Conservation (phyloP, 1,140 invertebrate species). For the Tenebrio molitor region DNA sequence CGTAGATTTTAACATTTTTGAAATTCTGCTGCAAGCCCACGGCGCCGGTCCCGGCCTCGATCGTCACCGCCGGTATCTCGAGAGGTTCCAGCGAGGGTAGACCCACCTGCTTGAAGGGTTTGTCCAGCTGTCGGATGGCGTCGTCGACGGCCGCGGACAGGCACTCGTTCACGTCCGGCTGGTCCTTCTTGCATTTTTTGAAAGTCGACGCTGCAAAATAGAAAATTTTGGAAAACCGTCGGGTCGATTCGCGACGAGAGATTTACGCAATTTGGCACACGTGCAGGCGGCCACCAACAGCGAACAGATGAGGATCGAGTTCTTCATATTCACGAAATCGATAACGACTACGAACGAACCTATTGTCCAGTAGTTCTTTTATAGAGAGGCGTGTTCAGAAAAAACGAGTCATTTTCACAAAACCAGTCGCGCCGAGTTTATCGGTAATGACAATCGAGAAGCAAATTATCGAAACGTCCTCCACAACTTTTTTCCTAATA, state of each 20-base stretch:
- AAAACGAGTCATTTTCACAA: no score
- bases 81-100: constrained; percentile 43
- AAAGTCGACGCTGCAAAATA: constrained; percentile 43
- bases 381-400: no score
- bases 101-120: constrained; percentile 17
- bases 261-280: constrained; percentile 1
- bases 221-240: background rate
- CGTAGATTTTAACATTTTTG: constrained; percentile 27
- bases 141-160: background rate
- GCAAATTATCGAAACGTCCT: no score
- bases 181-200: constrained; percentile 14
- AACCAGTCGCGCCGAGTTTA: no score
- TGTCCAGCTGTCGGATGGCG: background rate
- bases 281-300: background rate
- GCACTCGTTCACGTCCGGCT: background rate
- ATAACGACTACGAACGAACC: no score
- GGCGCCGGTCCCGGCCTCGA: constrained; percentile 31
- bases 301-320: no score
- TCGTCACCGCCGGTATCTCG: constrained; percentile 2
- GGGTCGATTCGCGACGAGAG: background rate
- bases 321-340: no score
- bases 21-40: constrained; percentile 47
- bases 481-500: no score
- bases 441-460: no score
- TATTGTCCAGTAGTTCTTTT: no score